Evolutionary conservation across 2,888 invertebrate species (phyloP), one percentile per base, ranked within the genome.

Genomic region (Eurytoma adleriae): DNA sequence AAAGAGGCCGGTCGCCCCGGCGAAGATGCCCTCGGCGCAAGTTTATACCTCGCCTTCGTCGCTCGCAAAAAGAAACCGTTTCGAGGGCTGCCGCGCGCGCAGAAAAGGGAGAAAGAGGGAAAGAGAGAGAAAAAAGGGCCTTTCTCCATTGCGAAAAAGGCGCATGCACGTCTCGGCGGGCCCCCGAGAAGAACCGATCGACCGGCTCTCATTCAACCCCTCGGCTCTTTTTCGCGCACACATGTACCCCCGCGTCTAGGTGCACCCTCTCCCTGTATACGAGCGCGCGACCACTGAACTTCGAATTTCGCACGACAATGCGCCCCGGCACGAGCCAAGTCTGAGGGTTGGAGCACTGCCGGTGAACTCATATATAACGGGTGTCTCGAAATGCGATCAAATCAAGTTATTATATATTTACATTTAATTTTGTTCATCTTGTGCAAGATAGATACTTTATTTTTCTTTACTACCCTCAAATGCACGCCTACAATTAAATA

Each of bases 241-340:
- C 61, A 27, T 54, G 52, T 40, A 14, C 40, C 13, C n/a, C 40
- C 61, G 14, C 61, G 27, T n/a, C 18, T 14, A 40, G 64, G 13
- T 56, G 48, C 64, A 64, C 54, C 40, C 52, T 59, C 50, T 30
- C 10, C 61, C 40, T 40, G 40, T 20, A 62, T 57, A 7, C 67
- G 16, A 40, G 64, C 80, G 70, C 81, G 50, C 81, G 78, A 81
- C 78, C 71, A 74, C 81, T 66, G 71, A 81, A 78, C 81, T 75
- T 27, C 24, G 67, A 75, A 75, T 67, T 78, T 74, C 81, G 83
- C 84, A 87, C 85, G 87, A 89, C 88, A 88, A 88, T 89, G 87
- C 81, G 69, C 74, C 80, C 84, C 85, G 90, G 89, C 90, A 90
- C 90, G 90, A 90, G 90, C 90, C 90, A 88, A 87, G 84, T 87